phyloP scores from a whole-genome alignment of 2,797 vertebrate genomes.

The Lacerta agilis region DNA sequence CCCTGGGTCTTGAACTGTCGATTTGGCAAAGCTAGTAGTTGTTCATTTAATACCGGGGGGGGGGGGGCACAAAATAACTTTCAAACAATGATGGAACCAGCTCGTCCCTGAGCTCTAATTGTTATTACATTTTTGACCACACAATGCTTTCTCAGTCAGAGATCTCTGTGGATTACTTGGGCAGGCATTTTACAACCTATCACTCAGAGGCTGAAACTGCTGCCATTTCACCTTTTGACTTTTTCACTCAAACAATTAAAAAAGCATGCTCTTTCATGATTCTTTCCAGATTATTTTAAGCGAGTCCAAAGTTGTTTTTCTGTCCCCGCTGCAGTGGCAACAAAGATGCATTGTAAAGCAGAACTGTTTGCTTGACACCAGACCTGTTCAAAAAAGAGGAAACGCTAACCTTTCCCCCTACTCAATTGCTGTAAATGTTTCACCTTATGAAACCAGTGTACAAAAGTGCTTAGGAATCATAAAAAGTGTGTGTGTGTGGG shows the following conservation, averaged over 20 bases:
- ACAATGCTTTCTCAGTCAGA: conserved; percentile 48
- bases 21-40: not conserved
- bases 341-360: conserved; percentile 59
- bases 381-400: conserved; percentile 26
- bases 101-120: not conserved
- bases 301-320: conserved; percentile 41
- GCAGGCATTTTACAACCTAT: conserved; percentile 34
- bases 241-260: conserved; percentile 37
- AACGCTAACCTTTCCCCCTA: not conserved
- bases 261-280: conserved; percentile 48
- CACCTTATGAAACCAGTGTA: not conserved
- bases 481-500: too few species aligned
- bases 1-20: not conserved
- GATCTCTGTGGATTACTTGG: not conserved
- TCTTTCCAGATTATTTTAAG: conserved; percentile 52
- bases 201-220: conserved; percentile 34
- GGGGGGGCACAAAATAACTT: conserved; percentile 6
- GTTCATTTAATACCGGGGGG: conserved; percentile 29
- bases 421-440: conserved; percentile 27
- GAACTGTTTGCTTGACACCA: conserved; percentile 32
- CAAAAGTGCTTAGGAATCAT: not conserved
- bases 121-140: conserved; percentile 37
- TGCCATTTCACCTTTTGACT: conserved; percentile 61
- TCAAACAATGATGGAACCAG: conserved; percentile 33
- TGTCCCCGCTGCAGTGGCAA: conserved; percentile 17